A percentile compares a stretch with the other conserved stretches of the same genome.
phyloP scores from a whole-genome alignment of 1,140 invertebrate genomes.

The Gryon sp. region DNA sequence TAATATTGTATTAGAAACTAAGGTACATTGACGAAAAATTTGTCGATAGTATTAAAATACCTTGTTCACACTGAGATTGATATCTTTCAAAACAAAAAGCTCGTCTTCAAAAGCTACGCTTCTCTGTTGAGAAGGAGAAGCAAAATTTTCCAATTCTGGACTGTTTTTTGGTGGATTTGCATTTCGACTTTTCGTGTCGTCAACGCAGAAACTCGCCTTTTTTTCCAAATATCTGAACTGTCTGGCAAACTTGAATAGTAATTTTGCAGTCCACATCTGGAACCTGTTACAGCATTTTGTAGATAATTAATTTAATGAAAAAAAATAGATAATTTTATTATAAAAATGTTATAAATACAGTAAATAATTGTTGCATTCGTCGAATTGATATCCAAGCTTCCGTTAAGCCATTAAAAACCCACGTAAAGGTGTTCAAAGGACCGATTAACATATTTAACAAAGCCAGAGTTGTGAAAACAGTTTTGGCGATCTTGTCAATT shows the following conservation, averaged over 20 bases:
- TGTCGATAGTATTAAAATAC: conserved; percentile 66
- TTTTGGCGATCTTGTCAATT: no score
- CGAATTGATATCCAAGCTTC: conserved; percentile 95
- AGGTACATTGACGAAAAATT: no score
- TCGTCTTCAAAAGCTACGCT: conserved; percentile 64
- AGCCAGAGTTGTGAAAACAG: conserved; percentile 96
- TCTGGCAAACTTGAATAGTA: conserved; percentile 74
- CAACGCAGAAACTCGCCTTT: no score
- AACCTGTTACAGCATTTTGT: conserved; percentile 78
- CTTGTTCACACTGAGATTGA: conserved; percentile 82
- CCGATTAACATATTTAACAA: conserved; percentile 97
- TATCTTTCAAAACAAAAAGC: conserved; percentile 79
- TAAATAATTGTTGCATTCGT: conserved; percentile 87
- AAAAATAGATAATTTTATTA: neutral
- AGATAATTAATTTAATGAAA: neutral
- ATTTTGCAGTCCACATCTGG: conserved; percentile 82
- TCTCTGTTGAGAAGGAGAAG: no score
- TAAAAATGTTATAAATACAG: conserved; percentile 81
- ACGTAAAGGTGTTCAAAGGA: conserved; percentile 98
- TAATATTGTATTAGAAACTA: no score
- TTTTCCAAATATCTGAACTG: no score
- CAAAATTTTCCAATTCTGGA: conserved; percentile 29
- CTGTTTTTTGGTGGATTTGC: conserved; percentile 4
- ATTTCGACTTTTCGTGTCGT: no score
- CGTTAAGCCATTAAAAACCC: conserved; percentile 98